phyloP scores from a whole-genome alignment of 2,888 invertebrate species.

The Aleiodes leptofemur region DNA sequence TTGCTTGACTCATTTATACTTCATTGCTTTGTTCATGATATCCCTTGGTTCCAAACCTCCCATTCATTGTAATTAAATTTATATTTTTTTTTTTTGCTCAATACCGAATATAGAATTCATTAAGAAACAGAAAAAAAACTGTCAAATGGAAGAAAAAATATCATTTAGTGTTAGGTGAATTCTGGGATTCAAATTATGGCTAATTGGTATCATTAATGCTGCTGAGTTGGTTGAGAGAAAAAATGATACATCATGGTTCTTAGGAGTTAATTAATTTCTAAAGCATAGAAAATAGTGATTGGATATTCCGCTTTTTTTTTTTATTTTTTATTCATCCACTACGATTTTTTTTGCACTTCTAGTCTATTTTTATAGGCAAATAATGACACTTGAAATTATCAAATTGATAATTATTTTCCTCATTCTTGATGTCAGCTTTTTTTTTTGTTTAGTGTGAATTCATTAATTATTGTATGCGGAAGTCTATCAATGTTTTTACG shows the following conservation, averaged over 20 bases:
- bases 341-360: neutral
- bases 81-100: conserved; percentile 1
- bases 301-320: neutral
- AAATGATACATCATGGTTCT: conserved; percentile 21
- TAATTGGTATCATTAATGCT: conserved; percentile 20
- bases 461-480: conserved; percentile 8
- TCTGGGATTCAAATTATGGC: conserved; percentile 28
- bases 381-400: conserved; percentile 19
- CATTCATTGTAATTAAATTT: conserved; percentile 10
- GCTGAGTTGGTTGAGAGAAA: conserved; percentile 5
- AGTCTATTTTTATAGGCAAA: conserved; percentile 23
- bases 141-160: neutral
- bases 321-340: neutral
- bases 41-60: neutral
- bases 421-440: neutral
- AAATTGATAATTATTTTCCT: conserved; percentile 28
- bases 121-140: conserved; percentile 8
- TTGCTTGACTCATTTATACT: conserved; percentile 62
- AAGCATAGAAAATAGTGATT: conserved; percentile 2
- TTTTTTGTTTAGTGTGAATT: neutral
- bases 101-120: conserved; percentile 7
- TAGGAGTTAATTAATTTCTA: conserved; percentile 13
- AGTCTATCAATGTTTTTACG: neutral
- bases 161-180: neutral
- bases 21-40: conserved; percentile 47